These are phyloP conservation scores for Prochilodus magdalenae DNA, from an alignment of 2,113 vertebrate genomes.

Conservation along the genomic window DNA sequence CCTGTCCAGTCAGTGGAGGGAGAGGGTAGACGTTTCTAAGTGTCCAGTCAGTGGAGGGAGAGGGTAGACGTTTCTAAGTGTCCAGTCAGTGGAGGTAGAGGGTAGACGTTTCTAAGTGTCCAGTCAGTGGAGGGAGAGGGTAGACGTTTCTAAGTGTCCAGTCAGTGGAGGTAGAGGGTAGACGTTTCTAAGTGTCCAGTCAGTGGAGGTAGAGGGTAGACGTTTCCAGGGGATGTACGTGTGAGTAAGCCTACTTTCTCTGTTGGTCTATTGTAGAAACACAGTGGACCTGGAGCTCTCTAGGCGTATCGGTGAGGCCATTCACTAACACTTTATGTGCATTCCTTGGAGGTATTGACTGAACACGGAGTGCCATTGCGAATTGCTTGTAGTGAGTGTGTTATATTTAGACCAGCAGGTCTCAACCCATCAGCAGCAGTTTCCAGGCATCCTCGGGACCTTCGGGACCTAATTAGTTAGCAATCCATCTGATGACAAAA, in stretches of 20 bases:
- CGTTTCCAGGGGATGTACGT: too few relatives aligned
- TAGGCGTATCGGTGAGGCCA: background rate
- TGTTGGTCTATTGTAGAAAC: background rate
- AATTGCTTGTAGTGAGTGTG: conserved; percentile 19
- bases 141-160: too few relatives aligned
- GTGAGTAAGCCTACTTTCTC: background rate
- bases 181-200: too few relatives aligned
- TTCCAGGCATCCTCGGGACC: conserved; percentile 37
- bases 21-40: too few relatives aligned
- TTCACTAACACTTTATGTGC: background rate
- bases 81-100: too few relatives aligned
- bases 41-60: too few relatives aligned
- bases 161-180: too few relatives aligned
- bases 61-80: too few relatives aligned
- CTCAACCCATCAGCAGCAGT: conserved; percentile 24
- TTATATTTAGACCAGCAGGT: conserved; percentile 42
- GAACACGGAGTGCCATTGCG: conserved; percentile 9
- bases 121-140: too few relatives aligned
- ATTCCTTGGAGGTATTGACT: background rate
- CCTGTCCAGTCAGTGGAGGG: too few relatives aligned
- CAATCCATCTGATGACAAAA: conserved; percentile 45
- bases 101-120: too few relatives aligned
- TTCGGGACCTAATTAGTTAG: conserved; percentile 50
- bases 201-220: too few relatives aligned
- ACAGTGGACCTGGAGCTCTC: background rate